phyloP scores from a whole-genome alignment of 2,797 vertebrate genomes.

The Oryzias dopingdopingensis region DNA sequence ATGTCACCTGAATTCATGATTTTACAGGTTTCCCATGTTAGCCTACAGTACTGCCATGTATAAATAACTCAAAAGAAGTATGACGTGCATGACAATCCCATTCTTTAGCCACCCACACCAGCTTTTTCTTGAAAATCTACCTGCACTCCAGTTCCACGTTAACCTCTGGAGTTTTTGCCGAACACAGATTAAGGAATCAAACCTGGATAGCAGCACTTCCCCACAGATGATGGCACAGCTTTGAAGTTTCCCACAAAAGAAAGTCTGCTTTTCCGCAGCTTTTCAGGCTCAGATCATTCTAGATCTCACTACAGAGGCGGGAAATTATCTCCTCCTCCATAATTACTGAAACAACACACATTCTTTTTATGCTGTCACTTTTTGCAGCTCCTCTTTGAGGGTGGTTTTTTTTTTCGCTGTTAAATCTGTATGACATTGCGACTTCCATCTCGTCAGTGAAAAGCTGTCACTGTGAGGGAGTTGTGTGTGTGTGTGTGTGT shows the following conservation, averaged over 20 bases:
- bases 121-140: conserved; percentile 39
- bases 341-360: conserved; percentile 63
- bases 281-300: conserved; percentile 52
- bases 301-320: conserved; percentile 23
- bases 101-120: conserved; percentile 19
- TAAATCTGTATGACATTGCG: conserved; percentile 64
- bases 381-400: conserved; percentile 35
- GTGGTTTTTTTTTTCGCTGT: conserved; percentile 37
- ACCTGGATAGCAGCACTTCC: conserved; percentile 35
- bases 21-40: conserved; percentile 7
- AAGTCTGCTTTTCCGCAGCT: conserved; percentile 41
- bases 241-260: conserved; percentile 52
- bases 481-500: conserved; percentile 23
- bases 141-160: conserved; percentile 24
- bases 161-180: conserved; percentile 33
- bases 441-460: conserved; percentile 60
- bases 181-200: conserved; percentile 44
- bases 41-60: conserved; percentile 17
- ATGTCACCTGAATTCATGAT: neutral
- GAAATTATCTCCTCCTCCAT: conserved; percentile 52
- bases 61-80: conserved; percentile 36
- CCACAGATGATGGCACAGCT: conserved; percentile 50
- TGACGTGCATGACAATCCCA: conserved; percentile 16
- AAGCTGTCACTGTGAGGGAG: conserved; percentile 50
- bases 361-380: conserved; percentile 42